Conservation (phyloP, 2,888 invertebrate genomes). For the Eupithecia vulgata region DNA sequence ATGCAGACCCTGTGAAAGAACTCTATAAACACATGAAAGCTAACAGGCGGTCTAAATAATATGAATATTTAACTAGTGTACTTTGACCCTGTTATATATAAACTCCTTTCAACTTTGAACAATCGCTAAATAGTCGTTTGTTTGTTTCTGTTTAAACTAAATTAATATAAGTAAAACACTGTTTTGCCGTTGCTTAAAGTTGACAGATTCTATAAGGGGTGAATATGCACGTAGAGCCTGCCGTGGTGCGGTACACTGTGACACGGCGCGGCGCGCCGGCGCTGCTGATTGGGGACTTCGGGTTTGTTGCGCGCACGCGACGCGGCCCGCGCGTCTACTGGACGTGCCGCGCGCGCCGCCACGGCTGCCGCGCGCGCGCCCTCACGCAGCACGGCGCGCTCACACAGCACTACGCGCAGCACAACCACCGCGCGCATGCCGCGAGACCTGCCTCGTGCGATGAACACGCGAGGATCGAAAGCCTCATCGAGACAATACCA, state of each 20-base stretch:
- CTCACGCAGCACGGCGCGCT: conserved; percentile 70
- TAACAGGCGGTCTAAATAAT: not conserved
- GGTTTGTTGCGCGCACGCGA: conserved; percentile 73
- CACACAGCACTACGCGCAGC: conserved; percentile 53
- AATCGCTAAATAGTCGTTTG: not conserved
- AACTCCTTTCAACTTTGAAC: not conserved
- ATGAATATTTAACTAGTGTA: not conserved
- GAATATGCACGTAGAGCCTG: conserved; percentile 48
- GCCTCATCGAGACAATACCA: conserved; percentile 72
- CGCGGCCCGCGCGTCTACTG: conserved; percentile 76
- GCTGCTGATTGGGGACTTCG: conserved; percentile 69
- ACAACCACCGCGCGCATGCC: conserved; percentile 68
- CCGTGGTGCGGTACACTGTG: conserved; percentile 68
- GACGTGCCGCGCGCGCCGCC: conserved; percentile 70
- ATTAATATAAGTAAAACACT: not conserved
- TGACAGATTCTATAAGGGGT: not conserved
- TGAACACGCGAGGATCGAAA: conserved; percentile 69
- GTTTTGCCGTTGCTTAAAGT: not conserved
- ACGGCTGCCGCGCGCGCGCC: conserved; percentile 70
- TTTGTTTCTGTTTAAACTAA: not conserved
- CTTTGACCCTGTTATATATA: not conserved
- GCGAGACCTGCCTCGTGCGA: conserved; percentile 54
- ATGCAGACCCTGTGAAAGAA: not conserved
- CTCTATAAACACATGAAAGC: not conserved
- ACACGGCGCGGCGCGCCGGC: conserved; percentile 77